Percentiles rank a stretch among this genome's conserved stretches.
These are phyloP conservation scores for Phthorimaea operculella DNA, from an alignment of 1,140 invertebrate species.

Conservation along the genomic window DNA sequence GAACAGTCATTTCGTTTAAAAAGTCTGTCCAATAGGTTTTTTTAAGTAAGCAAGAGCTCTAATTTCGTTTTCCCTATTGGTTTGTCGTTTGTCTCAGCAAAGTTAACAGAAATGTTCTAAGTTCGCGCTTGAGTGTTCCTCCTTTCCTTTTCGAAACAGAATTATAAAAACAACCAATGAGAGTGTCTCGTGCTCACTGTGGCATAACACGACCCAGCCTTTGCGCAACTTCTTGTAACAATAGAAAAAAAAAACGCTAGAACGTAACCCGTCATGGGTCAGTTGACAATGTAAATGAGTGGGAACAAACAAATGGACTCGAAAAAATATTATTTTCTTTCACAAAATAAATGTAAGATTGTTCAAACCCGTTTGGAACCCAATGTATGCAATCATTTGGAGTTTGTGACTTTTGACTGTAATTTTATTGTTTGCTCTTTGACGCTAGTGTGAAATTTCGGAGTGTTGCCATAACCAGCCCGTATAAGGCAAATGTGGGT, in stretches of 20 bases:
- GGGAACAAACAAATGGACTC: conserved; percentile 16
- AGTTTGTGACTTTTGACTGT: neutral
- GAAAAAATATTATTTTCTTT: conserved; percentile 1
- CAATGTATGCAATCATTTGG: neutral
- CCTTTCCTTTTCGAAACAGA: too few relatives aligned
- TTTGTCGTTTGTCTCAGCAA: too few relatives aligned
- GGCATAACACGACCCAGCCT: conserved; percentile 18
- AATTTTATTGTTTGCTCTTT: conserved; percentile 12
- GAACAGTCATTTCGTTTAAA: too few relatives aligned
- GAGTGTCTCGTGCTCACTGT: neutral
- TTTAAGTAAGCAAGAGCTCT: too few relatives aligned
- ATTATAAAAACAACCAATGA: neutral
- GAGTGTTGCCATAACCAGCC: neutral
- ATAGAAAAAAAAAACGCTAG: conserved; percentile 21
- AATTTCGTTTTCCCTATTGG: too few relatives aligned
- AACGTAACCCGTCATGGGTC: conserved; percentile 29
- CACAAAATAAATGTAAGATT: neutral
- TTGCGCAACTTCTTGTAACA: conserved; percentile 20
- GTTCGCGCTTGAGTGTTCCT: too few relatives aligned
- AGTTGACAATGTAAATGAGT: conserved; percentile 27
- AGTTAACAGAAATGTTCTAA: too few relatives aligned
- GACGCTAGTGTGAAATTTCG: neutral
- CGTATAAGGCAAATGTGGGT: neutral
- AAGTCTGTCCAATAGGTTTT: too few relatives aligned
- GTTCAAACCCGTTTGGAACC: too few relatives aligned